These are phyloP conservation scores for Neoniphon sammara DNA, from an alignment of 2,797 vertebrate species.

Conservation along the genomic window DNA sequence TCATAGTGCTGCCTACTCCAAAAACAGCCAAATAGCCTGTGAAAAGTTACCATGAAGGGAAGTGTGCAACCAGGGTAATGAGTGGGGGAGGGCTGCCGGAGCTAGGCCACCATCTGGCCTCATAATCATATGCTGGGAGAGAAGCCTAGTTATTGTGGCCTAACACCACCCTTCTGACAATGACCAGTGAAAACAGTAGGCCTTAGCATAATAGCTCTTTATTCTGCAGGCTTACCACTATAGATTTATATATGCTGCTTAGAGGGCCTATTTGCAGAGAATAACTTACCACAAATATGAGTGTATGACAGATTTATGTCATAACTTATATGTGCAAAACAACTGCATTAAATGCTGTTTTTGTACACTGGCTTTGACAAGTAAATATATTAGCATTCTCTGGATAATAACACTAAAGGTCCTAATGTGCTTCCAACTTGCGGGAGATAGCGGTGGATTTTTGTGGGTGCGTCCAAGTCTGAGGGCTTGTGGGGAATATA, in stretches of 20 bases:
- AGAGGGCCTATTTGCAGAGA: background rate
- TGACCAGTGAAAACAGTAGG: conserved; percentile 13
- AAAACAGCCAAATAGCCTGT: conserved; percentile 35
- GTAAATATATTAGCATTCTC: background rate
- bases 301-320: background rate
- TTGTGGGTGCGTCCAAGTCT: conserved; percentile 7
- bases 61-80: conserved; percentile 50
- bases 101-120: conserved; percentile 74
- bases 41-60: conserved; percentile 53
- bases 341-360: background rate
- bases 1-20: conserved; percentile 16
- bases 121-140: conserved; percentile 70
- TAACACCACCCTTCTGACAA: conserved; percentile 15
- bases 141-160: conserved; percentile 45
- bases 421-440: conserved; percentile 39
- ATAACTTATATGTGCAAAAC: background rate
- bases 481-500: conserved; percentile 55
- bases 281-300: background rate
- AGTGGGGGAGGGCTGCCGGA: conserved; percentile 69
- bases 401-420: background rate
- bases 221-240: background rate
- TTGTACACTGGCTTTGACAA: background rate
- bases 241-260: background rate
- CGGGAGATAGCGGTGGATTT: conserved; percentile 25
- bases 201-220: background rate